These are phyloP conservation scores for Cynoglossus semilaevis DNA, from an alignment of 2,113 vertebrate genomes.

Conservation along the genomic window DNA sequence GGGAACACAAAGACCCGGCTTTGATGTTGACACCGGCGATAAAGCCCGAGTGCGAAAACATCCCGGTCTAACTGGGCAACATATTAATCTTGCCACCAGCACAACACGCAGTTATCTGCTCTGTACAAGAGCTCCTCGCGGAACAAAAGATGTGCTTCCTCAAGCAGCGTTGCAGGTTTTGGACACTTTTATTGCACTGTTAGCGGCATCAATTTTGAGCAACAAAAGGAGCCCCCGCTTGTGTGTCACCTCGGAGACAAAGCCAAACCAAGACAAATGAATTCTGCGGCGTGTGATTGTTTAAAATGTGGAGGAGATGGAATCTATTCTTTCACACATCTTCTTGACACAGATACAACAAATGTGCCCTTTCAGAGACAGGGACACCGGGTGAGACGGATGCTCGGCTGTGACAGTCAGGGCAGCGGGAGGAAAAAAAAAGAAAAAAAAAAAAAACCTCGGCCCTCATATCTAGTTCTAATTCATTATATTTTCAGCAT, in stretches of 20 bases:
- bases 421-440: constrained; percentile 10
- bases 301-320: constrained; percentile 46
- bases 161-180: constrained; percentile 54
- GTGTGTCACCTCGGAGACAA: constrained; percentile 70
- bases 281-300: constrained; percentile 62
- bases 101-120: constrained; percentile 63
- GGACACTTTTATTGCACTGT: constrained; percentile 72
- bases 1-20: constrained; percentile 43
- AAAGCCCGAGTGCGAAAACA: constrained; percentile 47
- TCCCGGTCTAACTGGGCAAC: constrained; percentile 42
- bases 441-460: constrained; percentile 16
- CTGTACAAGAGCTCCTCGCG: constrained; percentile 46
- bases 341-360: constrained; percentile 66
- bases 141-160: constrained; percentile 64
- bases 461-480: constrained; percentile 42
- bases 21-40: constrained; percentile 61
- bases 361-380: constrained; percentile 63
- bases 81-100: constrained; percentile 67
- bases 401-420: constrained; percentile 33
- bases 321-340: constrained; percentile 49
- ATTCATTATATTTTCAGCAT: constrained; percentile 69
- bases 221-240: constrained; percentile 66
- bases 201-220: constrained; percentile 67
- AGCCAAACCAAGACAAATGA: constrained; percentile 76
- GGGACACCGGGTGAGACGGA: constrained; percentile 50